Percentiles rank a stretch among this genome's conserved stretches.
Evolutionary conservation across 2,113 vertebrate genomes (phyloP).

Genomic region (Crocuta crocuta): DNA sequence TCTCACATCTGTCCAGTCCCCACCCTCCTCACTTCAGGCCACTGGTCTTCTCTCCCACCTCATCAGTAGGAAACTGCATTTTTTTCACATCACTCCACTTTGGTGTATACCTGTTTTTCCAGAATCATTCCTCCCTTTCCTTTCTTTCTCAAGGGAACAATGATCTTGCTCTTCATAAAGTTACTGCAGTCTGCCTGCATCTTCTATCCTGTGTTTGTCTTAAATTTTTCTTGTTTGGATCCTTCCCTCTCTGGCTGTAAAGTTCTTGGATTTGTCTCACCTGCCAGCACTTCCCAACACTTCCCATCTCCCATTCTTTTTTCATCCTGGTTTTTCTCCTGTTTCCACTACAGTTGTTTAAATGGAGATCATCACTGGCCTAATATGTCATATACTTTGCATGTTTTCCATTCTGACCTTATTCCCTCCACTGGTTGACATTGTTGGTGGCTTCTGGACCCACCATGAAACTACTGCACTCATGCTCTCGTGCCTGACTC

Average conservation of each 20-base stretch:
- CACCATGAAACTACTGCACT: neutral
- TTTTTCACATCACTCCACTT: neutral
- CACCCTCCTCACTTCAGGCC: neutral
- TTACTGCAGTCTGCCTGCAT: neutral
- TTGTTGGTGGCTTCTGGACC: neutral
- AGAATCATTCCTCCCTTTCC: neutral
- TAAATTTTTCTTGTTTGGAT: neutral
- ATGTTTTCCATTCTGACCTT: neutral
- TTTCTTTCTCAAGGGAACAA: neutral
- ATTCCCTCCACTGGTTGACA: neutral
- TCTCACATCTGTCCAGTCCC: neutral
- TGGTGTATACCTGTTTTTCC: neutral
- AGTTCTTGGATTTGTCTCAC: neutral
- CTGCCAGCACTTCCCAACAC: neutral
- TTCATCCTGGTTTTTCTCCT: neutral
- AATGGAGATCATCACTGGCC: neutral
- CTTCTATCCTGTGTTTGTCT: neutral
- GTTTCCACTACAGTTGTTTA: neutral
- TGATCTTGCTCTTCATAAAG: neutral
- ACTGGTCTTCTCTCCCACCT: neutral
- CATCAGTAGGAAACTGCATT: neutral
- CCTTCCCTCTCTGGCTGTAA: neutral
- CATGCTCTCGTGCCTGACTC: neutral
- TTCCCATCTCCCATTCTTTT: neutral
- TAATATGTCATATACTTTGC: neutral